Conservation (phyloP, 92 coral and sea anemone species). For the Umimayanthus kanabou region DNA sequence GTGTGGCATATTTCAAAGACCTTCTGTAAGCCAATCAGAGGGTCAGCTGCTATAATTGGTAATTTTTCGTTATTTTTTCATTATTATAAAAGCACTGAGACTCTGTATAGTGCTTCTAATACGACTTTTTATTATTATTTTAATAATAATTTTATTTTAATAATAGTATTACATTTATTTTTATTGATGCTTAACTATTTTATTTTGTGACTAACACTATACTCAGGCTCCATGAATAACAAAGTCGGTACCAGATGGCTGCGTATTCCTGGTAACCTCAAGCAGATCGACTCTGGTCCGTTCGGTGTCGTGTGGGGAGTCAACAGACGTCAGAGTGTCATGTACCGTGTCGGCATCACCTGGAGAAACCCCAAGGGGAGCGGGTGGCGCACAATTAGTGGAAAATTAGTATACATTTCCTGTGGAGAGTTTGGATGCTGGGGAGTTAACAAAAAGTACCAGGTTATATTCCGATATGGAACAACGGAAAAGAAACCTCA, state of each 20-base stretch:
- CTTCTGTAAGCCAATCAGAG: too few species aligned
- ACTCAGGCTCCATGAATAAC: slow-evolving; percentile 7
- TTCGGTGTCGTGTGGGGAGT: neutral
- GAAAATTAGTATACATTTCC: neutral
- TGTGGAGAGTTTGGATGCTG: neutral
- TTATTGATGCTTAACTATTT: neutral
- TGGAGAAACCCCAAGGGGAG: neutral
- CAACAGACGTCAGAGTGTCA: neutral
- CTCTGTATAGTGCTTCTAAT: too few species aligned
- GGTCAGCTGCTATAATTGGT: too few species aligned
- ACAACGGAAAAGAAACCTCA: neutral
- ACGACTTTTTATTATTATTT: too few species aligned
- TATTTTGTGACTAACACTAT: neutral
- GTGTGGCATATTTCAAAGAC: too few species aligned
- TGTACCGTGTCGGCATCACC: neutral
- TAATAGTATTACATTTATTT: neutral
- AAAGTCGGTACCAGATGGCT: slow-evolving; percentile 5
- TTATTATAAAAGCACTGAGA: too few species aligned
- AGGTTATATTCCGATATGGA: neutral
- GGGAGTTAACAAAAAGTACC: neutral
- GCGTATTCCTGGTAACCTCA: neutral
- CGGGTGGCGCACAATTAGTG: neutral
- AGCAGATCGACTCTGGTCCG: neutral
- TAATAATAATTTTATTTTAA: too few species aligned
- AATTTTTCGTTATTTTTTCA: too few species aligned